Base-by-base conservation (phyloP, 1,140 invertebrate species). In the Diachasma alloeum region DNA sequence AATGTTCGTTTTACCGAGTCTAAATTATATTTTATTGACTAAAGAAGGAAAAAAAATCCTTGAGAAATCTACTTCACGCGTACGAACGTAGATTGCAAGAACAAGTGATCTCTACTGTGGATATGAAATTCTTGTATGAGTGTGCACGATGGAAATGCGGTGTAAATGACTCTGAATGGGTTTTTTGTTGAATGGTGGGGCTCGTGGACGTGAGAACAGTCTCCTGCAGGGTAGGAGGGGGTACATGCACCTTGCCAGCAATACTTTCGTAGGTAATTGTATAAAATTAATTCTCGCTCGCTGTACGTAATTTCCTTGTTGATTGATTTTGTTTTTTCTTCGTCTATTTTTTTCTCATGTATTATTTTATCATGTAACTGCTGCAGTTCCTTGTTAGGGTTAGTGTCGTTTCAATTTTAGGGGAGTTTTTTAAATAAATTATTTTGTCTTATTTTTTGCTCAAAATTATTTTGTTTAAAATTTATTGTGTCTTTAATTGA, bases 11-110 rank as follows among this genome's bases (percentile, higher is more conserved):
- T 66, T 63, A 70, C 56, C 48, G 19, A 74, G 63, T 78, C 73
- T 44, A 73, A 26, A 46, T 31, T 77, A 19, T 77, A 37, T 69
- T 76, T 75, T 79, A 26, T 76, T 48, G 48, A 63, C 10, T 74
- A 66, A 66, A 63, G 42, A 31, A 6, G 17, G 10, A 22, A 66
- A 39, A 42, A 15, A 31, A 31, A 2, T 31, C 22, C 17, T 66
- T 31, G 19, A n/a, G 22, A 63, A 19, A 42, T 63, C n/a, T 56
- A 63, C 59, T 63, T 63, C 59, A 19, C 24, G 13, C 39, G 39
- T 42, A 63, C 24, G 53, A 63, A 63, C 13, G 24, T 63, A 63
- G 59, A 31, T 63, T 63, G 59, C 24, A 31, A 63, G 19, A 63
- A 31, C 6, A 31, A 63, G 24, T 63, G 59, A 63, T 63, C 48